Conservation (phyloP, 2,113 vertebrate species). For the Ploceus nigricollis region DNA sequence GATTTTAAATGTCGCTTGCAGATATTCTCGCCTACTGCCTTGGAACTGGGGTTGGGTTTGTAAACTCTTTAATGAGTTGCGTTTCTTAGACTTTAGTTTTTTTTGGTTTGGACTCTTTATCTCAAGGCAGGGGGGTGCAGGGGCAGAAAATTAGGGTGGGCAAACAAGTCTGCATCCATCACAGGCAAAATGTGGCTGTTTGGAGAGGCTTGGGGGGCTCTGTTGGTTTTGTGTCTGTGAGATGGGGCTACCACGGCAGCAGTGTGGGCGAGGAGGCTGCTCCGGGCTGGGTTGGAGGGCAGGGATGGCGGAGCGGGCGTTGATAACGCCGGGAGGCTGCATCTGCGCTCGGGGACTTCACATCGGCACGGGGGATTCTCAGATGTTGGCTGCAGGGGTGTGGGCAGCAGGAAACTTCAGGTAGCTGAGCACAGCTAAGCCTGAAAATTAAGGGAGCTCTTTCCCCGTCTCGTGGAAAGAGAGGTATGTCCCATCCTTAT, state of each 20-base stretch:
- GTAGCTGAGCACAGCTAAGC: background rate
- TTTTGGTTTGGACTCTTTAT: background rate
- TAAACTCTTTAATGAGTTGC: slow-evolving; percentile 2
- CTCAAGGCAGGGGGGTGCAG: background rate
- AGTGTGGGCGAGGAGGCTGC: background rate
- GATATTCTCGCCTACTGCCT: background rate
- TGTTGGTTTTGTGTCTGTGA: background rate
- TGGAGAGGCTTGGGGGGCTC: background rate
- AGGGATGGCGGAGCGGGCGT: background rate
- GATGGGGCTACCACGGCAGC: background rate
- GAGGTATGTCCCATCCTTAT: background rate
- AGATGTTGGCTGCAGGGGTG: background rate
- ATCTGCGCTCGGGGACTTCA: background rate
- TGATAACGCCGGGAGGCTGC: background rate
- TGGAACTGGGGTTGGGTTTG: background rate
- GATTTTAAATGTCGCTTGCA: slow-evolving; percentile 2
- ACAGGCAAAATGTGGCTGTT: background rate
- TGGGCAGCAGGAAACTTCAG: background rate
- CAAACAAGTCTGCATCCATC: background rate
- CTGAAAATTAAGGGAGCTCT: background rate
- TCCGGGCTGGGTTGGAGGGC: background rate
- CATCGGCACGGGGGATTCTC: background rate
- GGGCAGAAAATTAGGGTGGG: background rate
- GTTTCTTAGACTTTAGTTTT: background rate
- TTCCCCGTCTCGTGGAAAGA: background rate